Evolutionary conservation across 2,797 vertebrate species (phyloP).

Genomic region (Ptychobarbus kaznakovi): DNA sequence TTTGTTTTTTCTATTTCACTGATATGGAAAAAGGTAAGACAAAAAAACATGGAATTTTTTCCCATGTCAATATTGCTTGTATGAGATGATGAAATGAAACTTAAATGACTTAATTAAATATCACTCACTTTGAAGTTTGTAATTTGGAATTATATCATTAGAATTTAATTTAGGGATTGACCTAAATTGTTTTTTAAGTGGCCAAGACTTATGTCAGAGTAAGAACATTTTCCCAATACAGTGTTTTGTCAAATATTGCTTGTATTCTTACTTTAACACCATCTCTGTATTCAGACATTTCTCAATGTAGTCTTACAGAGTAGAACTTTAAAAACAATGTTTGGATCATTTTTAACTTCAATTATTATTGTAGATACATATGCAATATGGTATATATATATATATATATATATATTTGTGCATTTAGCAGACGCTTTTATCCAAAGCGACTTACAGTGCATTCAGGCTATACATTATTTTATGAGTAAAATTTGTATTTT

Average conservation of each 20-base stretch:
- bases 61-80: not conserved
- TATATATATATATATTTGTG: no score
- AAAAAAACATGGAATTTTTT: not conserved
- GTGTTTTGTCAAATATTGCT: not conserved
- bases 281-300: not conserved
- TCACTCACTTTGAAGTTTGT: not conserved
- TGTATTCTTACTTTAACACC: no score
- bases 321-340: not conserved
- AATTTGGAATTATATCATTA: not conserved
- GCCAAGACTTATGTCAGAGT: not conserved
- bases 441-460: no score
- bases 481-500: no score
- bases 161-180: not conserved
- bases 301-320: not conserved
- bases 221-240: not conserved
- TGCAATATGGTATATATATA: not conserved
- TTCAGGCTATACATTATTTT: no score
- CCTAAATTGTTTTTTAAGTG: not conserved
- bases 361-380: not conserved
- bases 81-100: not conserved
- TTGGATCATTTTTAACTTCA: not conserved
- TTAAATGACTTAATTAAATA: not conserved
- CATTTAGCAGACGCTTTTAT: no score
- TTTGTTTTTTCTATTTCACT: slow-evolving; percentile 12
- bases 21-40: slow-evolving; percentile 76